phyloP scores from a whole-genome alignment of 2,888 invertebrate species.

The Dicycla oo region DNA sequence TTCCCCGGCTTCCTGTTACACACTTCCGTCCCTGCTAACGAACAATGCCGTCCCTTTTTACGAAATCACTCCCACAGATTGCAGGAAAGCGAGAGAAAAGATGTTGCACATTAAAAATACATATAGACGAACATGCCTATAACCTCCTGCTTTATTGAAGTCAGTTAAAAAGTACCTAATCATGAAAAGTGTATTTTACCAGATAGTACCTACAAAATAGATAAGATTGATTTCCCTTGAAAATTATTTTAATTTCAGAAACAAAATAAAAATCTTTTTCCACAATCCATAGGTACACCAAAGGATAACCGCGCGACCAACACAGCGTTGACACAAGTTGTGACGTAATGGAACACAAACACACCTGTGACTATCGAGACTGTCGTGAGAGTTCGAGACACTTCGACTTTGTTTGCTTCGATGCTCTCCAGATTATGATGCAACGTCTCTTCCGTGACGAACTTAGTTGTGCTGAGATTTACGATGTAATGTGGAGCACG shows the following conservation, averaged over 20 bases:
- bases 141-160: too few species aligned
- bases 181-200: too few species aligned
- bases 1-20: too few species aligned
- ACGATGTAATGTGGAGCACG: not conserved
- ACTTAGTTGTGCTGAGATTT: constrained; percentile 42
- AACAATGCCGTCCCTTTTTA: too few species aligned
- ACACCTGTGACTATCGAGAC: constrained; percentile 71
- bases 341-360: constrained; percentile 80
- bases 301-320: constrained; percentile 22
- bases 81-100: too few species aligned
- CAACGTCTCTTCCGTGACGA: constrained; percentile 39
- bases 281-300: not conserved
- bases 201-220: too few species aligned
- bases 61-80: too few species aligned
- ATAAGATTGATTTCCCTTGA: too few species aligned
- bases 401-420: constrained; percentile 65
- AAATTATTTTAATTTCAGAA: not conserved
- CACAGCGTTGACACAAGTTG: constrained; percentile 47
- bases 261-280: not conserved
- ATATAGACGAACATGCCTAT: too few species aligned
- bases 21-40: too few species aligned
- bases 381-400: constrained; percentile 46
- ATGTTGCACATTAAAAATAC: too few species aligned
- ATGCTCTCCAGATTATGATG: constrained; percentile 53
- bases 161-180: too few species aligned